These are phyloP conservation scores for Zapus hudsonius DNA, from an alignment of 2,113 vertebrate species.

Conservation along the genomic window DNA sequence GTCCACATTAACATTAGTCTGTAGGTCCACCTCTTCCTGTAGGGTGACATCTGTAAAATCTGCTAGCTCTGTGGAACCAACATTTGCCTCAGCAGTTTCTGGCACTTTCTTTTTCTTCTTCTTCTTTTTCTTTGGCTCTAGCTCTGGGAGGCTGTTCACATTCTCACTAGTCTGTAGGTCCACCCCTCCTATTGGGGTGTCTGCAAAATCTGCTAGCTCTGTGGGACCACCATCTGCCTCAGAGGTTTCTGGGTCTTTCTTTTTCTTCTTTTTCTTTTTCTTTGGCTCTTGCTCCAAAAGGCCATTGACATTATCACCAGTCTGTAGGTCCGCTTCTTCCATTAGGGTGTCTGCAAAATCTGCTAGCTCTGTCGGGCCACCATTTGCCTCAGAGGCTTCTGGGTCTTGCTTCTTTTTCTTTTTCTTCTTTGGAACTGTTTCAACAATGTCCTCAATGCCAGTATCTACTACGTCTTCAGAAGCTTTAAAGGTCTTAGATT, in stretches of 20 bases:
- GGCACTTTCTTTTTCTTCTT: constrained; percentile 78
- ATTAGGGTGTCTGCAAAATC: neutral
- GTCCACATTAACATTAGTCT: neutral
- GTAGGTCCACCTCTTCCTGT: constrained; percentile 44
- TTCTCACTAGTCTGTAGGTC: constrained; percentile 12
- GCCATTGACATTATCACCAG: neutral
- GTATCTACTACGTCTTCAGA: constrained; percentile 63
- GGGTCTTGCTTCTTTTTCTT: constrained; percentile 81
- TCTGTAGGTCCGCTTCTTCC: constrained; percentile 47
- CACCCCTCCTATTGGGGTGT: neutral
- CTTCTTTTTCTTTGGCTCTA: constrained; percentile 80
- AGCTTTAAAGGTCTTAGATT: constrained; percentile 64
- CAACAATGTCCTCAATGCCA: constrained; percentile 12
- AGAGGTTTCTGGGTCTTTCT: constrained; percentile 62
- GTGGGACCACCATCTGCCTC: neutral
- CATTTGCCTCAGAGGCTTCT: constrained; percentile 46
- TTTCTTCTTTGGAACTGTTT: constrained; percentile 79
- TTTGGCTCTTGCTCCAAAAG: constrained; percentile 74
- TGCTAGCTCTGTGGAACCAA: constrained; percentile 26
- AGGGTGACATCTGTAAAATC: neutral
- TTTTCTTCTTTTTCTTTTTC: constrained; percentile 84
- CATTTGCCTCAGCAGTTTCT: constrained; percentile 46
- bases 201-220: constrained; percentile 6
- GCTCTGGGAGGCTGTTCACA: constrained; percentile 63
- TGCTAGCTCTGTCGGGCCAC: constrained; percentile 31